These are phyloP conservation scores for Tachina fera DNA, from an alignment of 2,888 invertebrate species.

Conservation along the genomic window DNA sequence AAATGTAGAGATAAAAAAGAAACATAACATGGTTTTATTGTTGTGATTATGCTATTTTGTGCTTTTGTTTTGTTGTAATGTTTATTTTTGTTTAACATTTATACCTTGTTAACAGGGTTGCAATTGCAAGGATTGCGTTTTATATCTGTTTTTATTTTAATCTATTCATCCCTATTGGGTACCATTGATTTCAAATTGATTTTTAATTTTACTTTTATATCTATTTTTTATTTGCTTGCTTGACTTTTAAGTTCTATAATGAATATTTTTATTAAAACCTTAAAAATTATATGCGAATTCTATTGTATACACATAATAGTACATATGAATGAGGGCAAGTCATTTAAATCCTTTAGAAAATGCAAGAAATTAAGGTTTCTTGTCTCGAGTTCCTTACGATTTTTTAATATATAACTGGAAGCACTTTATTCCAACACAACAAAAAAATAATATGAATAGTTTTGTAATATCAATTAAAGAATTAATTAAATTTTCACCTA, in stretches of 20 bases:
- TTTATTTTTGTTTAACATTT: constrained; percentile 34
- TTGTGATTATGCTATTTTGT: constrained; percentile 28
- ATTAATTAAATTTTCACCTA: too few relatives aligned
- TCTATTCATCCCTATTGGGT: constrained; percentile 60
- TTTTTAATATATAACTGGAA: too few relatives aligned
- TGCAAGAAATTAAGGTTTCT: too few relatives aligned
- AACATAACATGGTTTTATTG: constrained; percentile 51
- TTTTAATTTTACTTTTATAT: constrained; percentile 61
- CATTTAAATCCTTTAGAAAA: too few relatives aligned
- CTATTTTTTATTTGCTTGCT: background rate
- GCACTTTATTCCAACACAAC: too few relatives aligned
- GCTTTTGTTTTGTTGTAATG: constrained; percentile 12
- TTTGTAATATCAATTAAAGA: too few relatives aligned
- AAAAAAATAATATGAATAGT: too few relatives aligned
- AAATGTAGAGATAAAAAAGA: constrained; percentile 5
- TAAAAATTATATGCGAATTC: too few relatives aligned
- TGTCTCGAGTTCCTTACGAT: too few relatives aligned
- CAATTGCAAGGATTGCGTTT: constrained; percentile 49
- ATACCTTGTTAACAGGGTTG: constrained; percentile 59
- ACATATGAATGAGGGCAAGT: too few relatives aligned
- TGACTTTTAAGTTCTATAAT: background rate
- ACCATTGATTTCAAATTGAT: constrained; percentile 74
- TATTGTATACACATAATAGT: too few relatives aligned
- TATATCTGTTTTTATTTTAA: constrained; percentile 17
- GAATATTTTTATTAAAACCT: background rate